A percentile compares a stretch with the other conserved stretches of the same genome.
phyloP scores from a whole-genome alignment of 2,888 invertebrate species.

The Lithophane ornitopus region DNA sequence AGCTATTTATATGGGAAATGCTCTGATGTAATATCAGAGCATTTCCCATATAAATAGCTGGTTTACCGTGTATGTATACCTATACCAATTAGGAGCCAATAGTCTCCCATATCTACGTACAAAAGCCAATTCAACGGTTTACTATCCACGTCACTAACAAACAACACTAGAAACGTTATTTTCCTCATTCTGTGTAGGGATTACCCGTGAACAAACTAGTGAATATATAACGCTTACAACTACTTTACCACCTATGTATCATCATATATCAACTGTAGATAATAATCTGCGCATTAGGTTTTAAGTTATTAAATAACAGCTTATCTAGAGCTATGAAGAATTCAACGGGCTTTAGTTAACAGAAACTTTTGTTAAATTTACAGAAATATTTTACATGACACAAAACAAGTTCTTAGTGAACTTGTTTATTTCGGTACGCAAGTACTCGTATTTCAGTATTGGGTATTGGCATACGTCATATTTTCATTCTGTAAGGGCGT shows the following conservation, averaged over 20 bases:
- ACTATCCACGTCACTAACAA: slow-evolving; percentile 36
- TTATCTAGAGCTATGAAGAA: background rate
- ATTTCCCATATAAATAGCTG: no score
- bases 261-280: slow-evolving; percentile 24
- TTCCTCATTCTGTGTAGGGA: slow-evolving; percentile 56
- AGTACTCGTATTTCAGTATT: slow-evolving; percentile 25
- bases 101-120: background rate
- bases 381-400: slow-evolving; percentile 6
- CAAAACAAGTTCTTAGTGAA: background rate
- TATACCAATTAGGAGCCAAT: slow-evolving; percentile 8
- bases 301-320: slow-evolving; percentile 1
- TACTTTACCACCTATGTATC: background rate
- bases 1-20: no score
- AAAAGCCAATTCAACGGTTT: slow-evolving; percentile 25
- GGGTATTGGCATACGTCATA: slow-evolving; percentile 15
- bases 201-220: slow-evolving; percentile 49
- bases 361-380: background rate
- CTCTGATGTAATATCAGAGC: no score
- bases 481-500: slow-evolving; percentile 45
- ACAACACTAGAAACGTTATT: slow-evolving; percentile 37
- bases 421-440: slow-evolving; percentile 19
- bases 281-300: slow-evolving; percentile 16
- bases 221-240: slow-evolving; percentile 14
- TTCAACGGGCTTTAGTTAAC: background rate
- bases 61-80: no score